phyloP scores from a whole-genome alignment of 2,888 invertebrate species.

The Drosophila kuntzei region DNA sequence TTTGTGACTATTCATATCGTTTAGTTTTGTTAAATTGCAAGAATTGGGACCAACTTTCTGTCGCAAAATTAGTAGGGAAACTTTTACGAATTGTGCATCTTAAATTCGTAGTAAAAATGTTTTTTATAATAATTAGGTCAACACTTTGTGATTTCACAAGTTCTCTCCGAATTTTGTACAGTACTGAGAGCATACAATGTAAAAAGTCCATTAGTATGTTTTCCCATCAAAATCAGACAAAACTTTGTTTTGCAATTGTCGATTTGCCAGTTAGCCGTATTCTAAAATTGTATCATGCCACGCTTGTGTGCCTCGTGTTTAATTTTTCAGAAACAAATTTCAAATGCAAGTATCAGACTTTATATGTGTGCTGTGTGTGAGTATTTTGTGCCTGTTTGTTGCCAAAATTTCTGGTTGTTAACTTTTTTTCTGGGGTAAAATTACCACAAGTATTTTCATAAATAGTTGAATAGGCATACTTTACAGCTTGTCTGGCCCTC shows the following conservation, averaged over 20 bases:
- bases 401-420: slow-evolving; percentile 29
- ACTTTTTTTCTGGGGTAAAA: slow-evolving; percentile 41
- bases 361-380: slow-evolving; percentile 2
- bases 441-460: slow-evolving; percentile 77
- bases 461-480: slow-evolving; percentile 71
- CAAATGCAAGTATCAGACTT: slow-evolving; percentile 4
- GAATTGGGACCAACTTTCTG: too few relatives aligned
- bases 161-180: background rate
- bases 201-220: slow-evolving; percentile 6
- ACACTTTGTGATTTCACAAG: background rate
- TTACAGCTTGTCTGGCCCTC: slow-evolving; percentile 32
- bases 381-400: slow-evolving; percentile 9
- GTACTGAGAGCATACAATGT: background rate
- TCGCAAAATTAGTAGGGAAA: background rate
- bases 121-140: background rate
- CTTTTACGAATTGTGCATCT: background rate
- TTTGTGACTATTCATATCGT: background rate
- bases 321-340: slow-evolving; percentile 40
- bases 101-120: background rate
- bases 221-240: slow-evolving; percentile 12
- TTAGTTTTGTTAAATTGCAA: background rate
- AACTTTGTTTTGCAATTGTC: slow-evolving; percentile 45
- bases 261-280: slow-evolving; percentile 47
- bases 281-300: slow-evolving; percentile 41
- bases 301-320: slow-evolving; percentile 19